Percentiles rank a stretch among this genome's conserved stretches.
These are phyloP conservation scores for Chaetodon trifascialis DNA, from an alignment of 2,113 vertebrate genomes.

Conservation along the genomic window DNA sequence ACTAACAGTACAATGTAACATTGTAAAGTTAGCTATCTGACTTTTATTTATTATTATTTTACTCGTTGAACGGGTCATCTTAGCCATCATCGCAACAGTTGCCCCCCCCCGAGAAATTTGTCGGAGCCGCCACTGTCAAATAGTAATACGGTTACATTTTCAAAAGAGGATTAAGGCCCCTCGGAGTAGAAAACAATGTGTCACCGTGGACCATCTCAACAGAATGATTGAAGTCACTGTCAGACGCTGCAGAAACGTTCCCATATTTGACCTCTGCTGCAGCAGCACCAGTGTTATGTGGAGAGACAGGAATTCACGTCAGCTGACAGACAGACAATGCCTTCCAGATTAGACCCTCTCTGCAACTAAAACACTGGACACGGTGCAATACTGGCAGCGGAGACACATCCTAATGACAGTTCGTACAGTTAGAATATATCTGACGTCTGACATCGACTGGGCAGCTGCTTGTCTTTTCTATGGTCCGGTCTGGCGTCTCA, in stretches of 20 bases:
- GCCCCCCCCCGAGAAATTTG: no score
- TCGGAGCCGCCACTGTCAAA: no score
- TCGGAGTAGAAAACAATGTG: background rate
- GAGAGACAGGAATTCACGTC: conserved; percentile 37
- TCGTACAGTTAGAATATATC: background rate
- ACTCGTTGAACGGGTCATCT: no score
- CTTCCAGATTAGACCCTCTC: conserved; percentile 38
- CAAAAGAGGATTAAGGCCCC: conserved; percentile 3
- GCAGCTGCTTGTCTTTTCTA: background rate
- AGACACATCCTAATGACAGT: background rate
- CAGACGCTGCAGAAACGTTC: background rate
- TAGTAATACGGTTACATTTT: conserved; percentile 2
- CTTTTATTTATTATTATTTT: no score
- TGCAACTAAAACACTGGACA: conserved; percentile 22
- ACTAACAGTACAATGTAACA: no score
- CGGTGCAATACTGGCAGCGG: background rate
- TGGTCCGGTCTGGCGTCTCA: background rate
- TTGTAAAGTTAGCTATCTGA: no score
- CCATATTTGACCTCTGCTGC: conserved; percentile 28
- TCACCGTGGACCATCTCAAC: no score
- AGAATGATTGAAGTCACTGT: background rate
- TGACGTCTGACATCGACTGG: background rate
- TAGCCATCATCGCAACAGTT: no score
- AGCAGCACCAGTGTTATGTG: conserved; percentile 14
- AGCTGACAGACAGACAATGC: conserved; percentile 46